phyloP scores from a whole-genome alignment of 2,797 vertebrate genomes.

The Neoniphon sammara region DNA sequence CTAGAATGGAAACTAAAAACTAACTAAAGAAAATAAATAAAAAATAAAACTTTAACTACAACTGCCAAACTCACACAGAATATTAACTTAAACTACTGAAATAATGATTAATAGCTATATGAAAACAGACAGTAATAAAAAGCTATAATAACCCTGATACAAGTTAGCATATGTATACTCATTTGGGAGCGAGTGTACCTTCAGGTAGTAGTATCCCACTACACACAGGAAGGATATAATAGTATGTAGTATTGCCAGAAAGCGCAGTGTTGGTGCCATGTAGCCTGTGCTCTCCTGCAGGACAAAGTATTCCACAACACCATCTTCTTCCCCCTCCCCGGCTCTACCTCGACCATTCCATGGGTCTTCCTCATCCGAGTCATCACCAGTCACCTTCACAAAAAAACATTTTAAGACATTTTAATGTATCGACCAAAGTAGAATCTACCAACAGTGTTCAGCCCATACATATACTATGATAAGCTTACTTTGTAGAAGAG shows the following conservation, averaged over 20 bases:
- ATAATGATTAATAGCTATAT: too few species aligned
- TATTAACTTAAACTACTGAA: too few species aligned
- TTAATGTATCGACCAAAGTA: neutral
- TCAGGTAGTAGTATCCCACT: conserved; percentile 96
- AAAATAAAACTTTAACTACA: too few species aligned
- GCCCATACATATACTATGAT: too few species aligned
- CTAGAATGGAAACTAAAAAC: too few species aligned
- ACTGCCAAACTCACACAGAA: too few species aligned
- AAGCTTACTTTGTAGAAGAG: conserved; percentile 97
- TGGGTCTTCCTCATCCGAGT: conserved; percentile 87
- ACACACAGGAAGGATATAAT: conserved; percentile 97
- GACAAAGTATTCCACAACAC: conserved; percentile 94
- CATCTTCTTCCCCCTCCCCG: conserved; percentile 89
- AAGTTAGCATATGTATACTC: neutral
- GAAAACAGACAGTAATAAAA: too few species aligned
- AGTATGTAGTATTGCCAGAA: conserved; percentile 93
- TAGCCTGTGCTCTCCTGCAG: conserved; percentile 98
- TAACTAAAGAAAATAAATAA: too few species aligned
- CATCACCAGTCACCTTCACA: conserved; percentile 93
- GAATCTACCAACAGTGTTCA: neutral
- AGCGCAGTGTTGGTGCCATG: conserved; percentile 94
- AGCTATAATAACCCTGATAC: too few species aligned
- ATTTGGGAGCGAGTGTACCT: conserved; percentile 79
- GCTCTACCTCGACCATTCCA: conserved; percentile 88
- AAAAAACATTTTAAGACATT: neutral